Base-by-base conservation (phyloP, 2,113 vertebrate species). In the Anolis carolinensis region DNA sequence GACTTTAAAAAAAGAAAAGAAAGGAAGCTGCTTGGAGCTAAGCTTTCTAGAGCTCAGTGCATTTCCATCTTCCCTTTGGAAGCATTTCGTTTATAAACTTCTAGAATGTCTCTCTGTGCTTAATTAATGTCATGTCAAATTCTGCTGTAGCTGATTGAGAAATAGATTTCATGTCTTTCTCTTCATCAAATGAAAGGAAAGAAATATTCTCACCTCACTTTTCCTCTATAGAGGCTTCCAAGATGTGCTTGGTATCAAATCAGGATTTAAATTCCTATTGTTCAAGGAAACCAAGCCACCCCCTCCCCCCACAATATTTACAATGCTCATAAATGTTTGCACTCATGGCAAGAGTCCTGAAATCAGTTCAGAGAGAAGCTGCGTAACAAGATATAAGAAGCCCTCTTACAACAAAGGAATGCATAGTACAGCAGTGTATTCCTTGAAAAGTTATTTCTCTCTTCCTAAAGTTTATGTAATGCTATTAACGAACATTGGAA, bases 41-140 rank as follows among this genome's bases (percentile, higher is more conserved):
- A 86, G 10, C 59, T 90, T 91, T 87, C 74, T 86, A 44, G 81
- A 87, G 32, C 55, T 70, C 16, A 39, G n/a, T 75, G 70, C 68
- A 74, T 82, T 85, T 92, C 86, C 21, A 71, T 89, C 86, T 34
- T 4, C 36, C 48, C 48, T 72, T 92, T 34, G 87, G 74, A 87
- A 77, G 44, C 8, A 77, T 79, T 5, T 79, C 25, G 25, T 79
- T 85, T 91, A 67, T 86, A 89, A 76, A 44, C 18, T 86, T 71
- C 0, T 2, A 18, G 36, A 86, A 81, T 34, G 36, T 70, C 48
- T 34, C 71, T 36, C 62, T 82, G 18, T 79, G 21, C 76, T 90
- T 84, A 84, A 82, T 91, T 89, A 87, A 87, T 34, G 23, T 86
- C 84, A 79, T 59, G 62, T 2, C 44, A 7, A 36, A 82, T 72